Conservation (phyloP, 2,888 invertebrate genomes). For the Diabrotica balteata region DNA sequence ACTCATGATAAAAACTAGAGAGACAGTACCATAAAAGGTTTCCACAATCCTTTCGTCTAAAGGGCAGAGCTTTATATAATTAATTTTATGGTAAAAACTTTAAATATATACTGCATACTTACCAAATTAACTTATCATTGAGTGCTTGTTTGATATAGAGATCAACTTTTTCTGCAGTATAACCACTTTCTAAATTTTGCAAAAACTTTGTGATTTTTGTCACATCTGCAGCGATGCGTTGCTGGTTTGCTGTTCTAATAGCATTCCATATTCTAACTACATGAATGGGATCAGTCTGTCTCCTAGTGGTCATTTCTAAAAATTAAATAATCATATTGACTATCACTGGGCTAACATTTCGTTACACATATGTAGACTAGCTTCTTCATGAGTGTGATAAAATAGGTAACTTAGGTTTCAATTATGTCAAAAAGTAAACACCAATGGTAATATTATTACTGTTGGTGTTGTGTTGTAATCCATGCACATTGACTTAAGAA, state of each 20-base stretch:
- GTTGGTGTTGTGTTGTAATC: too few species aligned
- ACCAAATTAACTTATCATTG: slow-evolving; percentile 55
- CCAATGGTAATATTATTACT: too few species aligned
- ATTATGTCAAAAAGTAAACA: too few species aligned
- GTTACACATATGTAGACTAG: too few species aligned
- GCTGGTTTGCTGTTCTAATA: slow-evolving; percentile 50
- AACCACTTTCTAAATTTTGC: slow-evolving; percentile 47
- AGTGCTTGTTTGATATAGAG: slow-evolving; percentile 52
- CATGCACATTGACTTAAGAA: too few species aligned
- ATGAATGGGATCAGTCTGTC: slow-evolving; percentile 55
- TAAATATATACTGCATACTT: slow-evolving; percentile 38
- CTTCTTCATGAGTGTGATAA: too few species aligned
- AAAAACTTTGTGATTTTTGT: slow-evolving; percentile 52
- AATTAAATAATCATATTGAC: neutral
- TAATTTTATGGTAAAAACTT: neutral
- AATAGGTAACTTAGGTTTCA: too few species aligned
- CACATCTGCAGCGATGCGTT: slow-evolving; percentile 50
- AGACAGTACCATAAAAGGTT: too few species aligned
- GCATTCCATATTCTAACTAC: slow-evolving; percentile 59
- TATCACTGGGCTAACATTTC: too few species aligned
- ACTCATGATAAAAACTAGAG: too few species aligned
- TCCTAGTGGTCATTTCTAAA: slow-evolving; percentile 55
- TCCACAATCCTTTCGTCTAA: too few species aligned
- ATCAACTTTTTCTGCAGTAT: slow-evolving; percentile 51
- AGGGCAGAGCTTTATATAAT: too few species aligned